phyloP scores from a whole-genome alignment of 2,113 vertebrate genomes.

The Vulpes ferrilata region DNA sequence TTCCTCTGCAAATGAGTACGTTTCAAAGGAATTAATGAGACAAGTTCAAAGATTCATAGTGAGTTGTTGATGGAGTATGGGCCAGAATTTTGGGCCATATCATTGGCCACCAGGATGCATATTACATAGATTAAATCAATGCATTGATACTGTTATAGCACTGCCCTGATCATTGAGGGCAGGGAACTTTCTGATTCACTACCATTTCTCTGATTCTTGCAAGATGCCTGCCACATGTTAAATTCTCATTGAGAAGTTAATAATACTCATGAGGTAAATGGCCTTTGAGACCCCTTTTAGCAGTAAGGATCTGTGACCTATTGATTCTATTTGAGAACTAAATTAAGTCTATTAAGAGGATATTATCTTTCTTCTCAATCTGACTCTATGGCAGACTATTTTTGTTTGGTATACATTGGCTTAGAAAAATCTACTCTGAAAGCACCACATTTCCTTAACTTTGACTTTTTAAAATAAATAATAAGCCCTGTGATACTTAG shows the following conservation, averaged over 20 bases:
- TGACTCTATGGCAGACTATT: neutral
- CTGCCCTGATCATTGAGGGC: neutral
- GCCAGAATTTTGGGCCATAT: neutral
- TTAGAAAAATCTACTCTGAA: neutral
- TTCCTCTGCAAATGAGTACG: neutral
- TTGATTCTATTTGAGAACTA: neutral
- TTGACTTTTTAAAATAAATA: neutral
- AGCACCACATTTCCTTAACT: neutral
- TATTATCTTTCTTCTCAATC: neutral
- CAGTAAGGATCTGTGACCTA: neutral
- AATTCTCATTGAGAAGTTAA: neutral
- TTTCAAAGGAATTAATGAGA: neutral
- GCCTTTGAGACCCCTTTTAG: neutral
- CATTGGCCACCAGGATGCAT: fast-evolving
- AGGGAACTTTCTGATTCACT: neutral
- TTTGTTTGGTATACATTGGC: neutral
- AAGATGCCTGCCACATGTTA: neutral
- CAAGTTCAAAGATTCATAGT: neutral
- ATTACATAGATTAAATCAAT: neutral
- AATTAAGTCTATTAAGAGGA: neutral
- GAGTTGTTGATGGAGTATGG: neutral
- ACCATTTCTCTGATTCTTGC: neutral
- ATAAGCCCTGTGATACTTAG: neutral
- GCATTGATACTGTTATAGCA: too few relatives aligned
- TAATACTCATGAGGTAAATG: neutral